Conservation (phyloP, 2,888 invertebrate genomes). For the Caenorhabditis imperialis region DNA sequence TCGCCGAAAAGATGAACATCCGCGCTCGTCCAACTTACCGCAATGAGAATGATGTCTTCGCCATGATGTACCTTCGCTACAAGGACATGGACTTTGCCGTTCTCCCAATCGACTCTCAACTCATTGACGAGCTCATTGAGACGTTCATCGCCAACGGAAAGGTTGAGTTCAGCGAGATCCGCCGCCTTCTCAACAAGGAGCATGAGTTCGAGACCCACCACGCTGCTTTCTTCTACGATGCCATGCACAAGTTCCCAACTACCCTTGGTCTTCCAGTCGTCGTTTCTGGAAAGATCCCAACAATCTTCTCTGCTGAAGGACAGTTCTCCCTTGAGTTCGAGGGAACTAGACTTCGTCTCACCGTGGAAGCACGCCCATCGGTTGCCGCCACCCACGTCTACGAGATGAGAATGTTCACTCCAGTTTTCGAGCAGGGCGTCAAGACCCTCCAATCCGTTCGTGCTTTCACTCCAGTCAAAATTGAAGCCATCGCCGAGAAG, state of each 20-base stretch:
- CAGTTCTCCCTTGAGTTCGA: constrained; percentile 34
- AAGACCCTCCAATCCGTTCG: constrained; percentile 60
- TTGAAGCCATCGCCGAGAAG: constrained; percentile 25
- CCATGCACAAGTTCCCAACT: constrained; percentile 62
- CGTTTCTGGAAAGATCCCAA: constrained; percentile 57
- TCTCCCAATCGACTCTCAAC: constrained; percentile 65
- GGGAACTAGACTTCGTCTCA: constrained; percentile 28
- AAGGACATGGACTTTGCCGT: constrained; percentile 70
- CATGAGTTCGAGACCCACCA: constrained; percentile 38
- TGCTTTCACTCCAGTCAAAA: constrained; percentile 65
- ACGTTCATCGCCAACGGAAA: constrained; percentile 45
- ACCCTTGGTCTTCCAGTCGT: constrained; percentile 68
- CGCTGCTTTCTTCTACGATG: constrained; percentile 55
- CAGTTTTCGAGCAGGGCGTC: constrained; percentile 65
- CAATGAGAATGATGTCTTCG: constrained; percentile 36
- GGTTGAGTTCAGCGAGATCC: constrained; percentile 39
- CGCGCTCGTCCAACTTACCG: constrained; percentile 43
- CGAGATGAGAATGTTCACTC: constrained; percentile 58
- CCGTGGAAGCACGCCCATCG: constrained; percentile 49
- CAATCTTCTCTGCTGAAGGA: constrained; percentile 49
- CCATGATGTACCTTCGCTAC: constrained; percentile 62
- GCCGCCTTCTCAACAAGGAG: constrained; percentile 44
- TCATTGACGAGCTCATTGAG: constrained; percentile 52
- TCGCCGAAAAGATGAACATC: constrained; percentile 65
- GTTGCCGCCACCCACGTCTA: constrained; percentile 57